These are phyloP conservation scores for Rhagonycha fulva DNA, from an alignment of 2,888 invertebrate genomes.

Conservation along the genomic window DNA sequence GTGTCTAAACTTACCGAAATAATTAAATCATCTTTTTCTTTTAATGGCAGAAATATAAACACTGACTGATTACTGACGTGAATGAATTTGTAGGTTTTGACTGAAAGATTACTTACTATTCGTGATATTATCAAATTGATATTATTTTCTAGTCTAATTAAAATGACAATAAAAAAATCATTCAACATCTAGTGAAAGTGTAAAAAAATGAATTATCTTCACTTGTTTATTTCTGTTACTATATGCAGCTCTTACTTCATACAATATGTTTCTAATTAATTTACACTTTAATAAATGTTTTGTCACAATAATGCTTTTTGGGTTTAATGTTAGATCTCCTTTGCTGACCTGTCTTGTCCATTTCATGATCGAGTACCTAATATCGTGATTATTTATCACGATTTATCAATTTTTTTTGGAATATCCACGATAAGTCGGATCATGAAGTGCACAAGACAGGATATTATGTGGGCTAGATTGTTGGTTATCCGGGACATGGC, in stretches of 20 bases:
- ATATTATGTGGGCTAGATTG: conserved; percentile 51
- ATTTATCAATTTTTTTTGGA: background rate
- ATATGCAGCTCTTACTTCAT: conserved; percentile 41
- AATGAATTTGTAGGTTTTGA: background rate
- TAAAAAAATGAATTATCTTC: conserved; percentile 30
- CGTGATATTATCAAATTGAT: background rate
- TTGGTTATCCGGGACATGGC: conserved; percentile 52
- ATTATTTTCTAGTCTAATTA: background rate
- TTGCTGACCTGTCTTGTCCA: conserved; percentile 42
- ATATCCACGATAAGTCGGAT: background rate
- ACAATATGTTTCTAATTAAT: conserved; percentile 35
- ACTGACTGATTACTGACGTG: background rate
- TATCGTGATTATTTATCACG: background rate
- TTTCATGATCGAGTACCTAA: background rate
- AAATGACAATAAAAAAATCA: conserved; percentile 1
- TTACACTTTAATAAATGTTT: conserved; percentile 57
- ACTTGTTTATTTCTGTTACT: conserved; percentile 36
- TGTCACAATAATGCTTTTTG: conserved; percentile 57
- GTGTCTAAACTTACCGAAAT: conserved; percentile 13
- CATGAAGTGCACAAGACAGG: conserved; percentile 45
- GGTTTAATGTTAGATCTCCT: conserved; percentile 56
- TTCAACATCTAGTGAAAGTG: conserved; percentile 37
- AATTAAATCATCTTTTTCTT: conserved; percentile 7
- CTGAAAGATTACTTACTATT: background rate
- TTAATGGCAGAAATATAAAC: background rate